Base-by-base conservation (phyloP, 2,797 vertebrate species). In the Myotis vivesi region DNA sequence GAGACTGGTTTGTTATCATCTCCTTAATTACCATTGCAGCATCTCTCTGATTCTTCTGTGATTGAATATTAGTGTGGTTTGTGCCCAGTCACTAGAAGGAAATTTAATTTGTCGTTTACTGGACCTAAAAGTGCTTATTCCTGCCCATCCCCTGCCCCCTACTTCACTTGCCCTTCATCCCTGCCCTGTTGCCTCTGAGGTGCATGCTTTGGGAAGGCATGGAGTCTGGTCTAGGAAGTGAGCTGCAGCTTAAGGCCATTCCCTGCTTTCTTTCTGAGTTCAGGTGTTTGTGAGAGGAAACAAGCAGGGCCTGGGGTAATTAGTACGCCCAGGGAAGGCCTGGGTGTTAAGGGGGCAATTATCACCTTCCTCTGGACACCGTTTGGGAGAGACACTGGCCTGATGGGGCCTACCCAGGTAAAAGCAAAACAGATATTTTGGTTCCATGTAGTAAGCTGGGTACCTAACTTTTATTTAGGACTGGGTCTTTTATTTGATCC, bases 351-450 rank as follows among this genome's bases (percentile, higher is more conserved):
- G 87, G 81, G 88, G 87, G 33, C 75, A 85, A 30, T 96, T 96
- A 97, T 33, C 80, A 80, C 87, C 69, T 96, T 94, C 46, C 44
- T 86, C 62, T 95, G 62, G 84, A 87, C 86, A 80, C 33, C 36
- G 84, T 84, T 83, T 79, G 36, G 23, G 92, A 57, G 51, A 84
- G 83, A 41, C n/a, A 1, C n/a, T 46, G 68, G 46, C 33, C 28
- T 83, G 36, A 57, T 57, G 30, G 51, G 86, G 1, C 59, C 6
- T 9, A 57, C 77, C 90, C 69, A 89, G 59, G 80, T 77, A 69
- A 96, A 96, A 75, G 66, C 59, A 94, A 90, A 94, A 76, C 82
- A 89, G 73, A 88, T 94, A 81, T 90, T 96, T 94, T 87, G 64
- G 44, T 44, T 44, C 44, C 44, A 11, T 44, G 10, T 44, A 44